Percentiles rank a stretch among this genome's conserved stretches.
Conservation (phyloP, 2,888 invertebrate species). For the Craniophora ligustri region DNA sequence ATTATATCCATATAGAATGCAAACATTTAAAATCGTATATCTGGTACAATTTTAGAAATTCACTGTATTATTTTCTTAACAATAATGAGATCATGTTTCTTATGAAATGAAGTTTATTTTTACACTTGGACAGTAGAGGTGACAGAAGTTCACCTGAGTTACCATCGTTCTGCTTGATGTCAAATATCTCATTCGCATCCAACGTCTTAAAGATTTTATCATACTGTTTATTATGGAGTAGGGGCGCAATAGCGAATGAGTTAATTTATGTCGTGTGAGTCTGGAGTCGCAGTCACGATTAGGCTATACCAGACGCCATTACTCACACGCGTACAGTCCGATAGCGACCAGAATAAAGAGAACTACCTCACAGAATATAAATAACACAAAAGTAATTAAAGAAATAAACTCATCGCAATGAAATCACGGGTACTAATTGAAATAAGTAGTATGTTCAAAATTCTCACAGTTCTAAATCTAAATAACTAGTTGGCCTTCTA, state of each 20-base stretch:
- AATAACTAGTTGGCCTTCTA: conserved; percentile 19
- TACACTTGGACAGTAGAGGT: too few species aligned
- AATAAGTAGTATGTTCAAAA: conserved; percentile 11
- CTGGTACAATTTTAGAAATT: too few species aligned
- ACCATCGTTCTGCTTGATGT: too few species aligned
- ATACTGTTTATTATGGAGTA: conserved; percentile 26
- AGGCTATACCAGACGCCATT: conserved; percentile 64
- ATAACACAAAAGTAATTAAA: conserved; percentile 29
- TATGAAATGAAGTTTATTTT: too few species aligned
- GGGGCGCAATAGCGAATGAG: conserved; percentile 41
- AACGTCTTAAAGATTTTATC: too few species aligned
- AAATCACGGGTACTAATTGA: conserved; percentile 6
- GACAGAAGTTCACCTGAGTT: too few species aligned
- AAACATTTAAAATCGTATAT: too few species aligned
- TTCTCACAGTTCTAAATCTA: conserved; percentile 3
- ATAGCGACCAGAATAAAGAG: conserved; percentile 44
- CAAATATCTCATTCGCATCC: too few species aligned
- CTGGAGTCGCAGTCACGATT: conserved; percentile 72
- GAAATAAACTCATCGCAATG: conserved; percentile 9
- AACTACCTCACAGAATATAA: conserved; percentile 43
- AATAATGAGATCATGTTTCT: too few species aligned
- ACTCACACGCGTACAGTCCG: conserved; percentile 65
- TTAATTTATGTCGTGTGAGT: conserved; percentile 65
- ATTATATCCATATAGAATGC: too few species aligned
- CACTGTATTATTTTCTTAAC: too few species aligned